Base-by-base conservation (phyloP, 2,113 vertebrate genomes). In the Tamias sibiricus region DNA sequence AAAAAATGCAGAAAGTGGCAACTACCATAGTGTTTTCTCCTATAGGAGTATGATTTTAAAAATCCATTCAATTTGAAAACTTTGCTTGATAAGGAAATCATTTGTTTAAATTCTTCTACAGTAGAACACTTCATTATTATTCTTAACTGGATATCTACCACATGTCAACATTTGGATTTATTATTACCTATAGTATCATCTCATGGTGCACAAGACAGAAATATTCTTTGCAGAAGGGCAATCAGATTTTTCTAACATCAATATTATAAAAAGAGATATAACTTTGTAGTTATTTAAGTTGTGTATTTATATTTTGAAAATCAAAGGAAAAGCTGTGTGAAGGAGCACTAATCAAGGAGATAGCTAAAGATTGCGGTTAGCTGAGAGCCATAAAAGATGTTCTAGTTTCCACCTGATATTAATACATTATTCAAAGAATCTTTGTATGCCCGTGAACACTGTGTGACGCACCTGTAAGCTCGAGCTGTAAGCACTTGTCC, bases 51-150 rank as follows among this genome's bases (percentile, higher is more conserved):
- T 22, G 72, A 77, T 82, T 90, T 24, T 6, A 40, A 84, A 91
- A 82, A 77, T 30, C 12, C 11, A n/a, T 68, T 94, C 19, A 77
- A 5, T 62, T 77, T 42, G 62, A 94, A 93, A 95, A 72, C 2
- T 42, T 81, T 52, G 71, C 26, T 80, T 47, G 37, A 90, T 54
- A 42, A 10, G 66, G 13, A 76, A 42, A 62, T 13, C 12, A 75
- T 91, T 57, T 90, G 71, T 92, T 92, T 95, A 91, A 80, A 92
- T 77, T 91, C 69, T 69, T 35, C 62, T 72, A 30, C 12, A 71
- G 62, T n/a, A 52, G 59, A 72, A 80, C 9, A 54, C 17, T 40
- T 82, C 17, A 42, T 95, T 87, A 76, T 81, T 80, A 66, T n/a
- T 90, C 66, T 64, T 32, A 95, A 68, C 57, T 83, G 81, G 13